These are phyloP conservation scores for Mastomys coucha DNA, from an alignment of 2,113 vertebrate species.

Conservation along the genomic window DNA sequence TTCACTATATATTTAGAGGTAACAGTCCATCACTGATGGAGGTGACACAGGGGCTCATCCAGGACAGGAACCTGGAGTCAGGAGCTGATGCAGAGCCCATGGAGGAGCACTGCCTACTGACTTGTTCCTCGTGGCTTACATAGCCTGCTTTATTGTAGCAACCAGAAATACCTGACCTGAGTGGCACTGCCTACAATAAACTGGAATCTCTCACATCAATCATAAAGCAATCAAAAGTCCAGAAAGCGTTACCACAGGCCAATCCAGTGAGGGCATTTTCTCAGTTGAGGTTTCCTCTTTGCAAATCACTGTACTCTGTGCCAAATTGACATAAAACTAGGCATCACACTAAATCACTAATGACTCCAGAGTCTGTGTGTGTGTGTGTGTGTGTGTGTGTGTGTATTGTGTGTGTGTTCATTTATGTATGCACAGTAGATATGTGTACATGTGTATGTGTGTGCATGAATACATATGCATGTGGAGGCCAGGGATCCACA, in stretches of 20 bases:
- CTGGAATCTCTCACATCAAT: not conserved
- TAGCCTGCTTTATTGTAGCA: not conserved
- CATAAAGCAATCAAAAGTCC: not conserved
- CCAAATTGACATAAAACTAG: not conserved
- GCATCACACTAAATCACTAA: not conserved
- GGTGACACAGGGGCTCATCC: not conserved
- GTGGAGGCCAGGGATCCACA: not conserved
- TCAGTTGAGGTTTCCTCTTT: too few species aligned
- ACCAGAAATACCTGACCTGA: not conserved
- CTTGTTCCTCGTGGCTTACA: not conserved
- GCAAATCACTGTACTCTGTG: not conserved
- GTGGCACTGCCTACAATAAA: not conserved
- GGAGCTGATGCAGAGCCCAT: not conserved
- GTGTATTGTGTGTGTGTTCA: not conserved
- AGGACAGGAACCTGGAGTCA: not conserved
- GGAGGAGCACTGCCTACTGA: not conserved
- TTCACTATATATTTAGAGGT: not conserved
- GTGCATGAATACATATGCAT: not conserved
- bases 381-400: not conserved
- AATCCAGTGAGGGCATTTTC: not conserved
- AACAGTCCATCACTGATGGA: not conserved
- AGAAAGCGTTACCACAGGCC: not conserved
- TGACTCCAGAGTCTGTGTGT: not conserved
- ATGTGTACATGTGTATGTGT: not conserved
- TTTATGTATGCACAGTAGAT: not conserved